Evolutionary conservation across 2,888 invertebrate species (phyloP).

Genomic region (Xestia xanthographa): DNA sequence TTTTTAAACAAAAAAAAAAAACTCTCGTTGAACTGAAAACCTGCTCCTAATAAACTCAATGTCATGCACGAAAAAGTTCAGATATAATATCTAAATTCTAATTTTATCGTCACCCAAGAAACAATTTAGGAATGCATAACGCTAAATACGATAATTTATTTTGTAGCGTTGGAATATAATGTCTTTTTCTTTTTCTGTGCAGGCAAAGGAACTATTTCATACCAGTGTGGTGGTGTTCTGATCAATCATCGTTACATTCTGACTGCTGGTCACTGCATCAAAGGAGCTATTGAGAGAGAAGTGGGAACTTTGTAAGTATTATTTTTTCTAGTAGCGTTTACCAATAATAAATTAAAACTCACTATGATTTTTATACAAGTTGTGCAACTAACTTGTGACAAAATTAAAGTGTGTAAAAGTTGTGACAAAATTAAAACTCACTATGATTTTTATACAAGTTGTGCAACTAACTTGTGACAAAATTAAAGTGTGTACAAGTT

Average conservation of each 20-base stretch:
- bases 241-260: slow-evolving; percentile 90
- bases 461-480: too few species aligned
- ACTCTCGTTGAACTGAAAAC: not conserved
- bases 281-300: slow-evolving; percentile 84
- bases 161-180: not conserved
- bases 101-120: not conserved
- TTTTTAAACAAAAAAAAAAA: too few species aligned
- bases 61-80: not conserved
- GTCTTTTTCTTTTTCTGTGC: slow-evolving; percentile 13
- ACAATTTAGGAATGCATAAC: not conserved
- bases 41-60: not conserved
- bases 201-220: slow-evolving; percentile 81
- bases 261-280: slow-evolving; percentile 92
- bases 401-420: too few species aligned
- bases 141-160: not conserved
- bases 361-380: not conserved
- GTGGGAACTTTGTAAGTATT: slow-evolving; percentile 90
- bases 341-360: not conserved
- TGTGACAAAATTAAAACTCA: not conserved
- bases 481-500: too few species aligned
- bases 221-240: slow-evolving; percentile 92
- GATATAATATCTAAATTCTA: not conserved
- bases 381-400: too few species aligned
- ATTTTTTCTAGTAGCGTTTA: too few species aligned
- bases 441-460: not conserved